Conservation (phyloP, 2,113 vertebrate genomes). For the Erythrolamprus reginae region DNA sequence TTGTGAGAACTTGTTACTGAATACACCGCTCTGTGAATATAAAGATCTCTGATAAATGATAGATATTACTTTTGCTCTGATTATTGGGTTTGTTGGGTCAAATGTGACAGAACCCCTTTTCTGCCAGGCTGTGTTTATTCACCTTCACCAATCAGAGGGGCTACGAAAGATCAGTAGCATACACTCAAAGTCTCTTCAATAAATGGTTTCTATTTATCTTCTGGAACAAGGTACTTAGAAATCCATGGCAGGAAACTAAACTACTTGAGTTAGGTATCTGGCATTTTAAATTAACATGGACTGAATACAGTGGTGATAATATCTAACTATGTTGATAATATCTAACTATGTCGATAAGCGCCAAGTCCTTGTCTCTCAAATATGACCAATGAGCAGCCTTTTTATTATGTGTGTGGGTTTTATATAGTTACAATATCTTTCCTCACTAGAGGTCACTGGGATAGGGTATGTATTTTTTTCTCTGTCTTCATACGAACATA, state of each 20-base stretch:
- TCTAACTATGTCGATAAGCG: neutral
- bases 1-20: neutral
- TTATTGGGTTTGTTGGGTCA: neutral
- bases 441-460: neutral
- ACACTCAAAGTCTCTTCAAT: neutral
- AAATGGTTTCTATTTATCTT: neutral
- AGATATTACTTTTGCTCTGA: slow-evolving; percentile 11
- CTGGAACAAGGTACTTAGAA: neutral
- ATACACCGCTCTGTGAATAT: slow-evolving; percentile 1
- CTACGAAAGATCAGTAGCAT: slow-evolving; percentile 2
- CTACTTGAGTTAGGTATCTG: neutral
- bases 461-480: neutral
- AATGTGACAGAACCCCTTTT: neutral
- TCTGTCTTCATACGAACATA: neutral
- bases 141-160: neutral
- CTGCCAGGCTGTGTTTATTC: neutral
- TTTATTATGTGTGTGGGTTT: neutral
- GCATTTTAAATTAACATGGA: neutral
- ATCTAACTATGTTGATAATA: no score
- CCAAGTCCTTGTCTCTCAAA: neutral
- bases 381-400: neutral
- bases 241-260: neutral
- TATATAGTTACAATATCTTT: neutral
- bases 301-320: neutral
- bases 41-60: neutral